Evolutionary conservation across 2,113 vertebrate genomes (phyloP), one percentile per base, ranked within the genome.

Genomic region (Amazona vittata): DNA sequence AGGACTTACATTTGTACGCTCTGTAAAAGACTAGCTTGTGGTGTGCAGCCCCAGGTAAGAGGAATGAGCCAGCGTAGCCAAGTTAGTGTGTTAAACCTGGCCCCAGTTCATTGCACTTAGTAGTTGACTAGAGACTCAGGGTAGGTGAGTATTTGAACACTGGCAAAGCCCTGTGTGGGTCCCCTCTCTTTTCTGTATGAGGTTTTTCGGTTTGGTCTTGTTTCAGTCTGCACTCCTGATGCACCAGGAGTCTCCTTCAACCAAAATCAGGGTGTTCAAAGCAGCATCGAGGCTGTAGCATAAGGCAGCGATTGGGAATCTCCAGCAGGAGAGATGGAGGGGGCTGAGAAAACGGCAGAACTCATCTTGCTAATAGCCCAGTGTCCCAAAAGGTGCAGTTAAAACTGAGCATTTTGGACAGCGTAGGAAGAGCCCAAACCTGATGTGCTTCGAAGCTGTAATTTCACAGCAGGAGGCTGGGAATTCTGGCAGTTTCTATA

Each of bases 1-100:
- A 68, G 53, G 29, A 2, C 19, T 11, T 1, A 3, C 35, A 2
- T 31, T 11, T 50, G 16, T 9, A 2, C 5, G 0, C n/a, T 18
- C 20, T 33, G 33, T 8, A 5, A 39, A 18, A 73, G 60, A 2
- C 65, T 39, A 7, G 29, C 3, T 31, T 12, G 44, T 43, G 57
- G 33, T 4, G 15, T 12, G 64, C 69, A 67, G 75, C 75, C 69
- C 3, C 0, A 9, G 57, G 59, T 3, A 10, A 6, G 60, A 52
- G 63, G 35, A 37, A 9, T 6, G 76, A 16, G 64, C 53, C 33
- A 31, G 7, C 5, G 5, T 9, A 26, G 86, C 74, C 1, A 0
- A 3, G 26, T 6, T 14, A 0, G 37, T 31, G 35, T 5, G 37
- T 22, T 44, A 17, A 59, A 25, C 37, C 39, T 44, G 12, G 41